phyloP scores from a whole-genome alignment of 2,797 vertebrate genomes.

The Oreortyx pictus region DNA sequence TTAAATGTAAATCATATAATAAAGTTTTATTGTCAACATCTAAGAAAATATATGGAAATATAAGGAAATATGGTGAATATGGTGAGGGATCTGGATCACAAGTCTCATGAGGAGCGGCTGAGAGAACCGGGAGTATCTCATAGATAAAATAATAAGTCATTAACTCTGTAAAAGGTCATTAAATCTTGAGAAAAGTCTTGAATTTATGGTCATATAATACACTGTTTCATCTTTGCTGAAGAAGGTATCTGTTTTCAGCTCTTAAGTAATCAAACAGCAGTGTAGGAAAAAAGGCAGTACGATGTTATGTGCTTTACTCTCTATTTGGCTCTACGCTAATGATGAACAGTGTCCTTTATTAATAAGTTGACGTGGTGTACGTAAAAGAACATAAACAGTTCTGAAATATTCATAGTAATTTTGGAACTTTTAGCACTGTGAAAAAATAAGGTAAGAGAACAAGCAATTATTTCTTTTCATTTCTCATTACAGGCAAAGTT shows the following conservation, averaged over 20 bases:
- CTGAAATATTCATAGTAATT: neutral
- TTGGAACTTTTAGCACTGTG: neutral
- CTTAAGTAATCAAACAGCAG: neutral
- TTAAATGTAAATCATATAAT: neutral
- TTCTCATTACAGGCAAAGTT: neutral
- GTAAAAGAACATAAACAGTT: neutral
- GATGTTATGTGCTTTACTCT: neutral
- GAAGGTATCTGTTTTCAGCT: neutral
- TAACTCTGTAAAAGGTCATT: neutral
- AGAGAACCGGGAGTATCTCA: neutral
- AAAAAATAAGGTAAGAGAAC: neutral
- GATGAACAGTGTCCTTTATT: neutral
- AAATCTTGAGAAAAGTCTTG: neutral
- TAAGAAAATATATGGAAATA: no score
- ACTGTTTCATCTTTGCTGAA: neutral
- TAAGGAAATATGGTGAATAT: neutral
- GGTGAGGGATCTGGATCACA: no score
- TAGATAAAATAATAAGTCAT: neutral
- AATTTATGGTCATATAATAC: neutral
- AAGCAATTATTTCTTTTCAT: neutral
- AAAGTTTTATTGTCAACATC: neutral
- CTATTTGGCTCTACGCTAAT: neutral
- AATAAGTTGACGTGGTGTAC: neutral
- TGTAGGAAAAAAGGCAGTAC: neutral
- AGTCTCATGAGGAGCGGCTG: no score